Evolutionary conservation across 2,113 vertebrate genomes (phyloP), one percentile per base, ranked within the genome.

Genomic region (Loxodonta africana): DNA sequence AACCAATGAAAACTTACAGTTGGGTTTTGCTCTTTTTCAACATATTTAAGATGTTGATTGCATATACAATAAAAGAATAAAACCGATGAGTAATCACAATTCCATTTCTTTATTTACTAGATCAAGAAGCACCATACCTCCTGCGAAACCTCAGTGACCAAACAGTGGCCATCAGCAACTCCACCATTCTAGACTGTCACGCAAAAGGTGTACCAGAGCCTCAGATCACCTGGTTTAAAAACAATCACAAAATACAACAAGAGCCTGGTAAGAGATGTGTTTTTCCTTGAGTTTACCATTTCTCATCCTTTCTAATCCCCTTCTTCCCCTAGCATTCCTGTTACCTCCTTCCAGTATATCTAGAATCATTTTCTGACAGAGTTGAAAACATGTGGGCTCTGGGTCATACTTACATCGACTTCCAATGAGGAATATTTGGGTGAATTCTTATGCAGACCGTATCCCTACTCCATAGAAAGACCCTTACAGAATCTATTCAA

Each of bases 191-290:
- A 48, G 98, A 98, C 95, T 99, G 99, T 96, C 98, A 97, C 6
- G 99, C 98, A 94, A 96, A 63, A 17, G 99, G 99, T 3, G 96
- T 99, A 85, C 99, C 99, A 0, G 97, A 98, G n/a, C 99, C 99
- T 12, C 98, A 98, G 62, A 98, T 99, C 98, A 99, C 99, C 78
- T 99, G 99, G 99, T 99, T 99, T 98, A 99, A 99, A 99, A 99
- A 99, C 93, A 98, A 99, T 77, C 98, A 96, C 85, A 98, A 98
- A 96, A 99, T 99, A 96, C 98, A 98, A 2, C 98, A 99, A 96
- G 99, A 99, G 97, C 99, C 99, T 95, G 99, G 99, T 99, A 98
- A 99, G 99, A 98, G 87, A 94, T 4, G 63, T 37, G 25, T 28
- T 25, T 37, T 62, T 41, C 62, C n/a, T 77, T 33, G 26, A 17